Evolutionary conservation across 2,113 vertebrate genomes (phyloP), one percentile per base, ranked within the genome.

Genomic region (Chroicocephalus ridibundus): DNA sequence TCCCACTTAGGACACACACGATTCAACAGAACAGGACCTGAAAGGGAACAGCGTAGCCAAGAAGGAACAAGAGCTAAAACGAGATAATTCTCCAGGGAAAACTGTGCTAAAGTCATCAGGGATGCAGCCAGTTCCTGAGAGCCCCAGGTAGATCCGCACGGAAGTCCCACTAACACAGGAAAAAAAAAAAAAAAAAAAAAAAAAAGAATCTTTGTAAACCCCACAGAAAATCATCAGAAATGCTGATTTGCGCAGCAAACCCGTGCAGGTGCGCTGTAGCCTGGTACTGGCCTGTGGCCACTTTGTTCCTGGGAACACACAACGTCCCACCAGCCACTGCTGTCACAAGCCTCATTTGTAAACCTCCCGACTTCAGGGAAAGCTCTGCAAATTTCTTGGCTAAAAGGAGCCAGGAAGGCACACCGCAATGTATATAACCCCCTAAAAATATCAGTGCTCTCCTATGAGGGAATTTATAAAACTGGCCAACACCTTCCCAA

Each of bases 221-320:
- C 1, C 57, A 11, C 24, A 1, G 4, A 7, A 55, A 27, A 21
- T 3, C 25, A 10, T 13, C 6, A 34, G 46, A 31, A 31, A 10
- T 14, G 27, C 27, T 5, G 3, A 2, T 3, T 14, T 8, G 22
- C 5, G 3, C 27, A 19, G 58, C 40, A 40, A 10, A 8, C 18
- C n/a, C 21, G 1, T 4, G 6, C 18, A 6, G 54, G 44, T 44
- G 27, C 31, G 1, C 15, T 13, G 3, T 2, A 17, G 31, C 19
- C 38, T 15, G 40, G 3, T 11, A 7, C 9, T 15, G 15, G n/a
- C 47, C 52, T 7, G 3, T 0, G 10, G 32, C 49, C 26, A 1
- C n/a, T 29, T 19, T 15, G 22, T 7, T 54, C 38, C 46, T 14
- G 26, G 19, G 40, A 22, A 24, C 54, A 15, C 71, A 21, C 31